These are phyloP conservation scores for Panagrolaimus sp. DNA, from an alignment of 1,140 invertebrate species.

Conservation along the genomic window DNA sequence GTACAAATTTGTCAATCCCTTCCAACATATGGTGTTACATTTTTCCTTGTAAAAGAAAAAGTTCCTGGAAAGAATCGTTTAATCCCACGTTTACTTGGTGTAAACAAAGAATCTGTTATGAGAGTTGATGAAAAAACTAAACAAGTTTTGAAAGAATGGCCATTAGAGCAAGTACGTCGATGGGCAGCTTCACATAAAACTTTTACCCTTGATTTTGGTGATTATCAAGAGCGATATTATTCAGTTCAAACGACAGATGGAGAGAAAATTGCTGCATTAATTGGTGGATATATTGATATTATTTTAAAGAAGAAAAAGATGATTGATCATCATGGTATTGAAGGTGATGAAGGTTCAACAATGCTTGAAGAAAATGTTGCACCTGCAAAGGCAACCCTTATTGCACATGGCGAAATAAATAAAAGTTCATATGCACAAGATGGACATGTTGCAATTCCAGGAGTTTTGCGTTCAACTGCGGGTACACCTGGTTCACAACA, in stretches of 20 bases:
- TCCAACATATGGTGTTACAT: constrained; percentile 96
- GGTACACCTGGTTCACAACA: constrained; percentile 64
- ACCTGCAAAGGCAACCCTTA: constrained; percentile 70
- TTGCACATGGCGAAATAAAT: constrained; percentile 58
- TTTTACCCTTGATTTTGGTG: constrained; percentile 98
- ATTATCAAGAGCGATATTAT: constrained; percentile 97
- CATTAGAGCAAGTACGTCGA: constrained; percentile 85
- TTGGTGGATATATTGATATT: constrained; percentile 98
- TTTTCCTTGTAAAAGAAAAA: constrained; percentile 94
- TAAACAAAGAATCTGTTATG: constrained; percentile 94
- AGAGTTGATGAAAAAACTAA: constrained; percentile 95
- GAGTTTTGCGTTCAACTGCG: constrained; percentile 76
- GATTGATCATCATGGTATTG: constrained; percentile 93
- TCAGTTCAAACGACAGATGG: constrained; percentile 97
- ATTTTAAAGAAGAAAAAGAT: constrained; percentile 93
- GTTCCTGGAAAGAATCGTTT: constrained; percentile 96
- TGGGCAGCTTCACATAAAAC: constrained; percentile 98
- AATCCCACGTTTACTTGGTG: constrained; percentile 87
- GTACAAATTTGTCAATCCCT: constrained; percentile 86
- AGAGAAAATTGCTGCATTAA: constrained; percentile 94
- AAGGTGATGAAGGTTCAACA: constrained; percentile 95
- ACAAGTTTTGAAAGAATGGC: constrained; percentile 73
- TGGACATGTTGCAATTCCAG: constrained; percentile 84
- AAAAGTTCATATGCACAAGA: constrained; percentile 62
- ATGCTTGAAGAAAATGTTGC: constrained; percentile 83